Evolutionary conservation across 2,888 invertebrate species (phyloP), one percentile per base, ranked within the genome.

Genomic region (Chydorus sphaericus): DNA sequence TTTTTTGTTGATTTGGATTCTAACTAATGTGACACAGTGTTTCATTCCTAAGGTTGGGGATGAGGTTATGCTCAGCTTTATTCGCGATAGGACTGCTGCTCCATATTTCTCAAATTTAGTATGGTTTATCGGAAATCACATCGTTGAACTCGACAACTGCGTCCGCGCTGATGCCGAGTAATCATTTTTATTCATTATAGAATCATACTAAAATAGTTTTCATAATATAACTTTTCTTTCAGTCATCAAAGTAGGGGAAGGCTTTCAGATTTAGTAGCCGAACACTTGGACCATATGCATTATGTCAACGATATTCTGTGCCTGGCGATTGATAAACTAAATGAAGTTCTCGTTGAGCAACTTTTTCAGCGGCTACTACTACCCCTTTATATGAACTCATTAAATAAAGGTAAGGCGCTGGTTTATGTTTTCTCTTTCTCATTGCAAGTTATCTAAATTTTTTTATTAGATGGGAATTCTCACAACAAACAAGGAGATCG

Each of bases 21-120:
- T n/a, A n/a, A n/a, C n/a, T n/a, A n/a, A n/a, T n/a, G n/a, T n/a
- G 14, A 33, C 18, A 16, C 10, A 20, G 10, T 16, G 20, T 14
- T 39, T 4, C 6, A 39, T 23, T 48, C 4, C 26, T 36, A 76
- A 80, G 73, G 94, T 96, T 33, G 87, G 91, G 66, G 94, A 94
- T 70, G 81, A 82, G 48, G 91, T 89, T 59, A 97, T 97, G 96
- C 74, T 96, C 61, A 79, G 85, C 61, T 97, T 96, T 69, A 96
- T 97, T 62, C 76, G 92, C 66, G 92, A 96, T 71, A 83, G 88
- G 71, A 96, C 97, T 36, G 96, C 96, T 10, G 94, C 93, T 29
- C 94, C 96, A 1, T 98, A 97, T 73, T 96, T 98, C 70, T 93
- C 93, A 62, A 97, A 98, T 73, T 78, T 99, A 57, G 96, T 97